Evolutionary conservation across 2,888 invertebrate species (phyloP), one percentile per base, ranked within the genome.

Genomic region (Heliconius aoede): DNA sequence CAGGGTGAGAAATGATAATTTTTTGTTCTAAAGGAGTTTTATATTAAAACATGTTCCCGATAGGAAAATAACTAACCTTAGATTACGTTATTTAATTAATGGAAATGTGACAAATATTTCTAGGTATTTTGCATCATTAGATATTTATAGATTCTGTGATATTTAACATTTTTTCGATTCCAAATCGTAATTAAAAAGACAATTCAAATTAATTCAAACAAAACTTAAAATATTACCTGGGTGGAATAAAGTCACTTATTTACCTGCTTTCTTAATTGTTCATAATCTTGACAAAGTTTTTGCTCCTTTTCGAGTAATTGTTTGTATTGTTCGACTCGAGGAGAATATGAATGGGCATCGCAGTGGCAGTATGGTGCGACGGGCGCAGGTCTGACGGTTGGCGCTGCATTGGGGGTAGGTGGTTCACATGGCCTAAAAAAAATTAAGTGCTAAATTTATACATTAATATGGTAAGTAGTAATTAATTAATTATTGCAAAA

Each of bases 331-430:
- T 95, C 95, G 77, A 95, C 94, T 73, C 95, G 89, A 0, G 95
- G 95, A 0, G 95, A 95, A 83, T 96, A 96, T 0, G 95, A 92
- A 83, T 96, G 96, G 0, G 93, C 94, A 80, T 96, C 95, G 88
- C 96, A 96, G 85, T 95, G 95, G 83, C 96, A 96, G 84, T 95
- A 95, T 0, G 95, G 95, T 1, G 95, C 95, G 3, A 95, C 95
- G 1, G 95, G 91, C 15, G 95, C 92, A 0, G 94, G 95, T n/a
- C 93, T 90, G 40, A 90, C 86, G 3, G 88, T 85, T 0, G 95
- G 94, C 72, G 91, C 90, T 3, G 90, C 85, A 3, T 94, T 91
- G 13, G 94, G 94, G 11, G 88, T 86, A 0, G 96, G 96, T 0
- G 96, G 96, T 84, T 95, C 95, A 69, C 95, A 94, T 82, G 96